Conservation (phyloP, 92 coral and sea anemone species). For the Heteractis magnifica region DNA sequence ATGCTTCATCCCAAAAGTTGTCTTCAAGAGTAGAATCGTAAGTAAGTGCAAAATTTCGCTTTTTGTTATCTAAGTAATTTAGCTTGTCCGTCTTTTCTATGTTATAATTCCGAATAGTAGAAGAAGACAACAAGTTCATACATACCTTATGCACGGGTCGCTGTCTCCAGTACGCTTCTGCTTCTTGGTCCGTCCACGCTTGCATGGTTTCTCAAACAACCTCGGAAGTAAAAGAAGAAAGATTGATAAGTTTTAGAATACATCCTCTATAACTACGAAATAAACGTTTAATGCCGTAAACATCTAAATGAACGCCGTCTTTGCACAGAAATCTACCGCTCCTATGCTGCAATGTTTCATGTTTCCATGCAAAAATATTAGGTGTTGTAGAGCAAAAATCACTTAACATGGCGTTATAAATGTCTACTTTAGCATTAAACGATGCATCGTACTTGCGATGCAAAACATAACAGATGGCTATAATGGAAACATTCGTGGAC, state of each 20-base stretch:
- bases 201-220: no score
- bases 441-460: not conserved
- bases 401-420: not conserved
- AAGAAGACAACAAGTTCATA: not conserved
- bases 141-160: not conserved
- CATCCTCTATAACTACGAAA: not conserved
- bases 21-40: no score
- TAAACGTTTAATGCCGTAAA: no score
- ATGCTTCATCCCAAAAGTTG: no score
- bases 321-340: not conserved
- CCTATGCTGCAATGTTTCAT: not conserved
- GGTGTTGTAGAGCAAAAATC: not conserved
- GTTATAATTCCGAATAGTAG: not conserved
- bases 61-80: not conserved
- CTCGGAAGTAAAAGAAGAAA: no score
- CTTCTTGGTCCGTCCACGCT: conserved; percentile 2
- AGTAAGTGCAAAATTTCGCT: not conserved
- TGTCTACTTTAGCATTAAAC: not conserved
- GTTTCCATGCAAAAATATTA: not conserved
- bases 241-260: not conserved
- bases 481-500: not conserved
- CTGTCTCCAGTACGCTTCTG: conserved; percentile 8
- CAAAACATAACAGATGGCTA: not conserved
- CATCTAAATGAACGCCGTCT: no score
- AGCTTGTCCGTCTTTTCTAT: not conserved